These are phyloP conservation scores for Dryoscopus gambensis DNA, from an alignment of 2,113 vertebrate species.

Conservation along the genomic window DNA sequence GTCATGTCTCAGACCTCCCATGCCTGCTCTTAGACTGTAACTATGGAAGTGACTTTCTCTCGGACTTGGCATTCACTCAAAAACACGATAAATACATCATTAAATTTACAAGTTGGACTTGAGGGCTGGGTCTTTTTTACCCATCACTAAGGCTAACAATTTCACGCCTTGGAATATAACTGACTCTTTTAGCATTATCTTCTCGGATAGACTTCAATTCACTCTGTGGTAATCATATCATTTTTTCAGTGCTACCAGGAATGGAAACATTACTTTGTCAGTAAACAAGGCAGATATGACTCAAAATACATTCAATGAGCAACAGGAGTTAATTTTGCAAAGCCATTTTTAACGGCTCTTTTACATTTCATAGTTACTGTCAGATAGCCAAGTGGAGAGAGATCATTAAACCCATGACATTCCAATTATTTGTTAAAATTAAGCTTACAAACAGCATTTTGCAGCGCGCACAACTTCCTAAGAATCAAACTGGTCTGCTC, in stretches of 20 bases:
- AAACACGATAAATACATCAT: not conserved
- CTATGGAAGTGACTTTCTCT: not conserved
- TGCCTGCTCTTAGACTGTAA: not conserved
- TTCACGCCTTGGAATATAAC: conserved; percentile 45
- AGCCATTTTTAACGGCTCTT: conserved; percentile 57
- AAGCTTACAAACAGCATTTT: conserved; percentile 30
- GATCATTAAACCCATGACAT: conserved; percentile 61
- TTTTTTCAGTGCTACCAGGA: not conserved
- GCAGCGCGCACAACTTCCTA: not conserved
- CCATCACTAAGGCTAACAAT: not conserved
- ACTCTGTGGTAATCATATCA: not conserved
- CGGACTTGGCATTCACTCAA: not conserved
- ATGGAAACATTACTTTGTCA: conserved; percentile 22
- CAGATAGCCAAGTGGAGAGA: conserved; percentile 56
- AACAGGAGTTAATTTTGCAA: conserved; percentile 54
- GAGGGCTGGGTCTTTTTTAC: not conserved
- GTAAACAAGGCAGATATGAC: conserved; percentile 44
- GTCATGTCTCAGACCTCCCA: not conserved
- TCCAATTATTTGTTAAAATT: conserved; percentile 65
- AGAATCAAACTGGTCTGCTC: not conserved
- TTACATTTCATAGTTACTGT: conserved; percentile 52
- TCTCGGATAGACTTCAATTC: not conserved
- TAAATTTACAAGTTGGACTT: not conserved
- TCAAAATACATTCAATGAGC: conserved; percentile 40
- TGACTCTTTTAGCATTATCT: not conserved